These are phyloP conservation scores for Monopterus albus DNA, from an alignment of 2,113 vertebrate genomes.

Conservation along the genomic window DNA sequence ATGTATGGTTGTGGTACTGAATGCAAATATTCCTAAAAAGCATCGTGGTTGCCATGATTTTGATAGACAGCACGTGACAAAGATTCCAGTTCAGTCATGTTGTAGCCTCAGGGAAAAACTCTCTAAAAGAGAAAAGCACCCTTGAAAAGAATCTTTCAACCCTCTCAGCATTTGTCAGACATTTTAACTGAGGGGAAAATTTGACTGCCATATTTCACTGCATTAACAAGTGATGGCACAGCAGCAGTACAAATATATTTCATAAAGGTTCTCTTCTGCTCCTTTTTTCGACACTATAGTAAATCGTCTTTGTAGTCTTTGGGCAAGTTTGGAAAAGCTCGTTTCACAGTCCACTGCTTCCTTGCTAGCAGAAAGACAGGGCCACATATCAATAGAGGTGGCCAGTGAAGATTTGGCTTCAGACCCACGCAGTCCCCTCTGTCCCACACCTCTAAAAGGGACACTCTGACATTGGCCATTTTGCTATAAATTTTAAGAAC, in stretches of 20 bases:
- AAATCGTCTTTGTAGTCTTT: conserved; percentile 66
- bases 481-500: not conserved
- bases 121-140: conserved; percentile 15
- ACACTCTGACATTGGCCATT: conserved; percentile 27
- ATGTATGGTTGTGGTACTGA: not conserved
- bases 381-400: conserved; percentile 64
- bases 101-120: conserved; percentile 16
- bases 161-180: conserved; percentile 18
- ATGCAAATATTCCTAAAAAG: not conserved
- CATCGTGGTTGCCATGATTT: not conserved
- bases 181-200: conserved; percentile 18
- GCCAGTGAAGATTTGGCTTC: conserved; percentile 49
- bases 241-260: conserved; percentile 30
- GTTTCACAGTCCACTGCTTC: conserved; percentile 71
- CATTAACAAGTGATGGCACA: conserved; percentile 50
- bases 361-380: conserved; percentile 52
- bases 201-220: conserved; percentile 43
- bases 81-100: conserved; percentile 10
- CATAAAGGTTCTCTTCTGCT: conserved; percentile 25
- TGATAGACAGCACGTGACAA: conserved; percentile 22
- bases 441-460: conserved; percentile 12
- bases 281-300: conserved; percentile 43
- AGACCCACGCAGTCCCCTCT: conserved; percentile 6
- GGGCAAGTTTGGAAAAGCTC: conserved; percentile 69
- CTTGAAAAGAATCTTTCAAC: conserved; percentile 26